Percentiles rank a stretch among this genome's conserved stretches.
Conservation (phyloP, 2,113 vertebrate species). For the Polyodon spathula region DNA sequence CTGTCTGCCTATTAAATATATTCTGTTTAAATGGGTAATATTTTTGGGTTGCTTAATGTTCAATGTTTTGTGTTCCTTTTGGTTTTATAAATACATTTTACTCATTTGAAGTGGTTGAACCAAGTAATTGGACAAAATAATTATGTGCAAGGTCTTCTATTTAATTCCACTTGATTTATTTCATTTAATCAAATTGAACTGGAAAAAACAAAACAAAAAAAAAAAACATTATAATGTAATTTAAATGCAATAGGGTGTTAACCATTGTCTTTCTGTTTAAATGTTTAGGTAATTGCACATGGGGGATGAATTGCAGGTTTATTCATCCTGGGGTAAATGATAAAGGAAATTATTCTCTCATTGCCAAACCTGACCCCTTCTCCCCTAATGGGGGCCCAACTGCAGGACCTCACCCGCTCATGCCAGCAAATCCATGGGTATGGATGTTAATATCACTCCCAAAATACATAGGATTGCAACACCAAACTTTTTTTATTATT, state of each 20-base stretch:
- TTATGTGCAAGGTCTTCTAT: not conserved
- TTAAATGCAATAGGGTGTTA: not conserved
- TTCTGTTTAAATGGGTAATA: no score
- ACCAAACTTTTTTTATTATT: no score
- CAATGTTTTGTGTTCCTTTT: no score
- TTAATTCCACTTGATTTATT: not conserved
- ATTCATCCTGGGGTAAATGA: conserved; percentile 96
- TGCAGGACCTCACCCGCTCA: conserved; percentile 76
- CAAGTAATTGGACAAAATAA: conserved; percentile 8
- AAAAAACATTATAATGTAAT: no score
- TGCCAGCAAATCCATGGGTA: conserved; percentile 93
- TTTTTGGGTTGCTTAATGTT: no score
- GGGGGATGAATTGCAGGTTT: conserved; percentile 96
- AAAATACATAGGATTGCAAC: not conserved
- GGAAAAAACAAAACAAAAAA: no score
- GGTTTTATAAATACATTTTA: no score
- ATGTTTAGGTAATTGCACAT: conserved; percentile 84
- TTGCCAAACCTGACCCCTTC: conserved; percentile 87
- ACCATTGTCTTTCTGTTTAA: conserved; percentile 12
- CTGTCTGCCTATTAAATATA: no score
- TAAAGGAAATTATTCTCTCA: conserved; percentile 95
- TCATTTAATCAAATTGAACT: not conserved
- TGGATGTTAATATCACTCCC: conserved; percentile 9
- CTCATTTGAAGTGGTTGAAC: no score
- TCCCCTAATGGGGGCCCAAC: conserved; percentile 86